Evolutionary conservation across 2,113 vertebrate genomes (phyloP).

Genomic region (Antechinus flavipes): DNA sequence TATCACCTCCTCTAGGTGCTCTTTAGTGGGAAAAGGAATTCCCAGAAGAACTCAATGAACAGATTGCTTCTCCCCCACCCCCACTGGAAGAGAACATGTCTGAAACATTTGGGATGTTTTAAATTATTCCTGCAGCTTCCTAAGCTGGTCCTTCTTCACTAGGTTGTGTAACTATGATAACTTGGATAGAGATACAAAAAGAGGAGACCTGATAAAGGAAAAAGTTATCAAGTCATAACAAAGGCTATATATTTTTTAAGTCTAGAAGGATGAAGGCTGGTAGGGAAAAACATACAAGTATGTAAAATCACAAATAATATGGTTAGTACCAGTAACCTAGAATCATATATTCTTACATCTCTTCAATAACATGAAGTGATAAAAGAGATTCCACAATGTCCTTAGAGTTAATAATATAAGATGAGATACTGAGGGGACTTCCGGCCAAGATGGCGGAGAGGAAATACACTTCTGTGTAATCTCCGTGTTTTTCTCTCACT

Average conservation of each 20-base stretch:
- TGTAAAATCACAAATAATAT: background rate
- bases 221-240: background rate
- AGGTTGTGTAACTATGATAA: background rate
- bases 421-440: background rate
- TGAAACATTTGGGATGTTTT: background rate
- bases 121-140: background rate
- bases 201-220: background rate
- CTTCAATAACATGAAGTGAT: background rate
- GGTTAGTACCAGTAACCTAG: background rate
- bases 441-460: too few relatives aligned
- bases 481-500: too few relatives aligned
- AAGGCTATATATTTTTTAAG: background rate
- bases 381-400: background rate
- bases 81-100: background rate
- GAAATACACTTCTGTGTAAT: too few relatives aligned
- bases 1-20: conserved; percentile 20
- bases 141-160: background rate
- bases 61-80: background rate
- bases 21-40: background rate
- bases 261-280: background rate
- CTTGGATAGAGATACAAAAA: background rate
- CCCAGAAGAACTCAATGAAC: background rate
- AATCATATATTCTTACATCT: background rate
- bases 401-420: background rate
- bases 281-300: background rate